phyloP scores from a whole-genome alignment of 2,797 vertebrate genomes.

The Oceanodroma leucorhoa region DNA sequence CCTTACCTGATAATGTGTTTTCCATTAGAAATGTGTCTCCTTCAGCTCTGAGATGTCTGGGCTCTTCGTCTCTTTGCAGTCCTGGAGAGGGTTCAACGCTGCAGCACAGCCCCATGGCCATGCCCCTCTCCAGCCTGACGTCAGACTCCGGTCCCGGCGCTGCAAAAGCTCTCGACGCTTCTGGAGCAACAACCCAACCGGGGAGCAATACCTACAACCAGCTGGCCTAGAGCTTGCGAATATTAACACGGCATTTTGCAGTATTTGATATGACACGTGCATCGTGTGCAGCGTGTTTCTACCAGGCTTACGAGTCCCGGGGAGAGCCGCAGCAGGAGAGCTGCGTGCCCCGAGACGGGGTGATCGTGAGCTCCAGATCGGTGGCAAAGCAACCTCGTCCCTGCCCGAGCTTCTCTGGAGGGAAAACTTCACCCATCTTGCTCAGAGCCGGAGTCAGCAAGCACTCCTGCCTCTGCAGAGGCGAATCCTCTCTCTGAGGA shows the following conservation, averaged over 20 bases:
- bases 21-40: neutral
- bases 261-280: rapidly evolving
- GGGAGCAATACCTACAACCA: neutral
- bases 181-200: rapidly evolving
- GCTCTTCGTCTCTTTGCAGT: neutral
- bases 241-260: rapidly evolving
- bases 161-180: neutral
- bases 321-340: neutral
- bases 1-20: neutral
- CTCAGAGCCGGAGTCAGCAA: neutral
- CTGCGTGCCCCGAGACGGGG: neutral
- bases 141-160: neutral
- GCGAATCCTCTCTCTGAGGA: rapidly evolving
- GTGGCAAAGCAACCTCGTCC: neutral
- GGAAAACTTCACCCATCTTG: neutral
- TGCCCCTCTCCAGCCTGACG: conserved; percentile 38
- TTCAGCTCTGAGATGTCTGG: rapidly evolving
- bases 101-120: neutral
- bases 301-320: neutral
- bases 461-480: neutral
- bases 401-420: neutral
- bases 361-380: rapidly evolving
- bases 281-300: rapidly evolving
- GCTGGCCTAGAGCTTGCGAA: neutral
- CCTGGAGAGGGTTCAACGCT: neutral